Evolutionary conservation across 2,797 vertebrate species (phyloP), one percentile per base, ranked within the genome.

Genomic region (Phaenicophaeus curvirostris): DNA sequence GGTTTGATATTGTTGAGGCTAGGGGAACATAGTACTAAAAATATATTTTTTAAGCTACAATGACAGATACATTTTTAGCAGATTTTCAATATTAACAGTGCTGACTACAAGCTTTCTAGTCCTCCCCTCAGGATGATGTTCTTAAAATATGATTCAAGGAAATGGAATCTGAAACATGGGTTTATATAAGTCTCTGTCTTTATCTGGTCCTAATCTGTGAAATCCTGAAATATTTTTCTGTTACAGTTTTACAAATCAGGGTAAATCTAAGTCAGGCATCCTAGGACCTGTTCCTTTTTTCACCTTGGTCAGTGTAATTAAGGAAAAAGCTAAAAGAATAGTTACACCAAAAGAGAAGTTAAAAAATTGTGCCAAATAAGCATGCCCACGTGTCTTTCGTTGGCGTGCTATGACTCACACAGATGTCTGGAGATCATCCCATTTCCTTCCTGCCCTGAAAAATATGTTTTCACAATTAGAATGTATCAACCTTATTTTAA

Each of bases 351-450:
- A 61, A 53, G 25, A 92, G 62, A 91, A 79, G 44, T 73, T 71
- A 31, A 67, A 83, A 91, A 41, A 5, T 78, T 11, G 6, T 87
- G 50, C 44, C 0, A 2, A 88, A 74, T 78, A 93, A 90, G 85
- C 35, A 63, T 42, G 46, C 46, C 33, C 57, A 71, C 87, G 71
- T 96, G 91, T 72, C 54, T 94, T 91, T 72, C 6, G 6, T 95
- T 94, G 86, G 46, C 4, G 0, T 93, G 55, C 58, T 87, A 50
- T 93, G 94, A 94, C 87, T 96, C 92, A 95, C 65, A 62, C 53
- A 81, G 55, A 67, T 83, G 23, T 61, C 78, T 46, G 28, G 39
- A 91, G 85, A 94, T 55, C 84, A 90, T 89, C 67, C 42, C 0
- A 0, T 81, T 96, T 96, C 88, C 89, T 97, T 95, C 86, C 73